Conservation (phyloP, 2,888 invertebrate genomes). For the Cacoxenus indagator region DNA sequence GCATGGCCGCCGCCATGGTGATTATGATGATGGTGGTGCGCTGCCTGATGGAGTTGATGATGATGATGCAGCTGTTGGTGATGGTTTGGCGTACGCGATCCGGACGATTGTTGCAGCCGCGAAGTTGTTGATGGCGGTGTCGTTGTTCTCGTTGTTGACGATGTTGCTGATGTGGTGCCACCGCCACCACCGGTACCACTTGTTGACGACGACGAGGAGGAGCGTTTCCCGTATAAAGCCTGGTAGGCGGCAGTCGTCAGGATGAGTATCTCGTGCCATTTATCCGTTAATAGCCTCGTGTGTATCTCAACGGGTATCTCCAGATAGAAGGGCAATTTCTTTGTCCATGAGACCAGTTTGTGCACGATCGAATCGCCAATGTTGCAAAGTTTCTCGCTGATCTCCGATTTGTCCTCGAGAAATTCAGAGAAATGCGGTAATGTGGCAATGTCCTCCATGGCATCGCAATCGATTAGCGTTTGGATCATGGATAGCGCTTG, state of each 20-base stretch:
- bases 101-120: background rate
- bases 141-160: conserved; percentile 20
- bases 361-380: conserved; percentile 98
- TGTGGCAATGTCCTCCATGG: conserved; percentile 96
- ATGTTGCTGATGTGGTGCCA: conserved; percentile 23
- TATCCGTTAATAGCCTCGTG: conserved; percentile 94
- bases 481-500: conserved; percentile 90
- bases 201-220: conserved; percentile 8
- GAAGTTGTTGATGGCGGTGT: conserved; percentile 4
- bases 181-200: background rate
- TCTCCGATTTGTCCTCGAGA: conserved; percentile 90
- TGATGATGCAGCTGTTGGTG: background rate
- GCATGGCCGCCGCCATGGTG: conserved; percentile 42
- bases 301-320: conserved; percentile 97
- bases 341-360: conserved; percentile 99
- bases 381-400: conserved; percentile 92
- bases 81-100: background rate
- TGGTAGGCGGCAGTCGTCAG: conserved; percentile 95
- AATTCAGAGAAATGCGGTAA: conserved; percentile 91
- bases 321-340: conserved; percentile 95
- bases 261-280: conserved; percentile 97
- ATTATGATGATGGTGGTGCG: conserved; percentile 32
- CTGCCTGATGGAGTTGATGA: background rate
- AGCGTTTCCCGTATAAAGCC: conserved; percentile 82
- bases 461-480: conserved; percentile 95